Percentiles rank a stretch among this genome's conserved stretches.
Conservation (phyloP, 2,113 vertebrate species). For the Saccopteryx leptura region DNA sequence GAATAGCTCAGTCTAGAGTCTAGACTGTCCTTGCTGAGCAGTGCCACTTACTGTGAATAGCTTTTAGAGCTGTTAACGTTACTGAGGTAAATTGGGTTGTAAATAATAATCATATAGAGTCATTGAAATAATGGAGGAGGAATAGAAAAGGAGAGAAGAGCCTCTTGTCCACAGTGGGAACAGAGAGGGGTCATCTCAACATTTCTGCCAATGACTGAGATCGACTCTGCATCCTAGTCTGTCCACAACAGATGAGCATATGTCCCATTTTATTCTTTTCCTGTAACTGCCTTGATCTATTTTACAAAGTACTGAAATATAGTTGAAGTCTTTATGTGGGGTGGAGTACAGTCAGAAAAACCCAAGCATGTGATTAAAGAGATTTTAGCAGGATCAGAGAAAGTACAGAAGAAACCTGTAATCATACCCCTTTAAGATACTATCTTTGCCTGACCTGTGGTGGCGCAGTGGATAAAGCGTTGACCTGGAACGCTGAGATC, state of each 20-base stretch:
- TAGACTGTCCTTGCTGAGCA: background rate
- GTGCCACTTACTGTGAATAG: background rate
- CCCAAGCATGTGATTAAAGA: slow-evolving; percentile 5
- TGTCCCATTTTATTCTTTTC: background rate
- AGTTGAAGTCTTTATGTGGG: background rate
- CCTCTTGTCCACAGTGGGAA: background rate
- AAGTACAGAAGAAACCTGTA: background rate
- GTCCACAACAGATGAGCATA: background rate
- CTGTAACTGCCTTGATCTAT: background rate
- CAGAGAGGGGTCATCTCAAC: background rate
- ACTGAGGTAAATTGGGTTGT: slow-evolving; percentile 19
- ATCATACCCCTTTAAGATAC: background rate
- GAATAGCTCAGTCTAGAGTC: background rate
- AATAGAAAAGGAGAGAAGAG: background rate
- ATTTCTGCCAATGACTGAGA: background rate
- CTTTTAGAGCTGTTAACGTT: slow-evolving; percentile 20
- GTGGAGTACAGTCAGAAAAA: background rate
- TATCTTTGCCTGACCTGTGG: too few species aligned
- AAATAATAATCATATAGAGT: background rate
- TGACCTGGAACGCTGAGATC: too few species aligned
- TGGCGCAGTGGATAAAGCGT: too few species aligned
- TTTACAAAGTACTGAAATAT: background rate
- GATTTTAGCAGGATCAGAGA: background rate
- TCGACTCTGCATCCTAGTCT: background rate
- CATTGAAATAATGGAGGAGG: slow-evolving; percentile 2